Evolutionary conservation across 2,113 vertebrate species (phyloP), one percentile per base, ranked within the genome.

Genomic region (Arenaria interpres): DNA sequence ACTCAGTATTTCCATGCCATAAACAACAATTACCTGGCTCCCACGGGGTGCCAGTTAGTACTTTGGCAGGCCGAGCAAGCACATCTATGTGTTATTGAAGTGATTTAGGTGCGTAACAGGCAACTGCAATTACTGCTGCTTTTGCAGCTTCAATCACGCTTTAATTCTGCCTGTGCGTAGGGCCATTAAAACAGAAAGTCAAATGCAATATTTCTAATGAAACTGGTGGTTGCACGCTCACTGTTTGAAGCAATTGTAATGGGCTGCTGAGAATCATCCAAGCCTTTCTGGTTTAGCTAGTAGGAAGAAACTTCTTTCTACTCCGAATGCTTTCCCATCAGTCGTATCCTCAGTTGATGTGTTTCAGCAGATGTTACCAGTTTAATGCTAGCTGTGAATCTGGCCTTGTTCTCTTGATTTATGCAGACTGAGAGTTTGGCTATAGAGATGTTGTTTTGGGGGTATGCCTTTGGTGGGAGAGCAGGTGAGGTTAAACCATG

Each of bases 21-120:
- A 89, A 94, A 82, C 71, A 95, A 10, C 76, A 93, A 83, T 96
- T 96, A 96, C 39, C 24, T 72, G 69, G 20, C 50, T 89, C 66
- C 80, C 51, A 39, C 48, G 23, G 57, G 18, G 22, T 89, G 35
- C 86, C 56, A 25, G 73, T 51, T 82, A 67, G 46, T 46, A 74
- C 24, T 21, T 3, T 66, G 77, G 62, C 37, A 79, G 27, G 32
- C 68, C 56, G 60, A 86, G 50, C 13, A 51, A 86, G 50, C 14
- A 27, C 66, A 60, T 63, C 20, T 33, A 3, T 66, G 37, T 37
- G 51, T 48, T 73, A 41, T 1, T 81, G 85, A 87, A 93, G 76
- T 0, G 13, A 51, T 90, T 88, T 85, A 80, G 53, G 35, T 81
- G 64, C 78, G 83, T 92, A 93, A 72, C 8, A 78, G 56, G 41